Conservation (phyloP, 2,888 invertebrate genomes). For the Aleiodes alternator region DNA sequence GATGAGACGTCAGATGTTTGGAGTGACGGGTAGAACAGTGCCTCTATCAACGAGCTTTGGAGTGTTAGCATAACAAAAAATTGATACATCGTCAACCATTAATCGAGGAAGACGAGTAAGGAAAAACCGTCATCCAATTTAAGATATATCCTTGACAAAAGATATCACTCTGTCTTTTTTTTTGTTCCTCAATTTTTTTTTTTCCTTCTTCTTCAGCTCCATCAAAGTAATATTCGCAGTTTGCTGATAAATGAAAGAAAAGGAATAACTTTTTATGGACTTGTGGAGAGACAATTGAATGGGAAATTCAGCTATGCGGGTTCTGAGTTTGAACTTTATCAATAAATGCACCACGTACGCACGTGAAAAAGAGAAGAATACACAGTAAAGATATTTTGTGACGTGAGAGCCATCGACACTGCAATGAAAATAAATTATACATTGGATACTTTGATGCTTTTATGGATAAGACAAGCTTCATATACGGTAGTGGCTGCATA, state of each 20-base stretch:
- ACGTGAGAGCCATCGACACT: conserved; percentile 40
- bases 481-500: conserved; percentile 5
- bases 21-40: conserved; percentile 36
- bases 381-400: conserved; percentile 41
- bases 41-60: conserved; percentile 22
- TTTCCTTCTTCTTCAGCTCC: not conserved
- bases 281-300: conserved; percentile 1
- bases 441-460: conserved; percentile 38
- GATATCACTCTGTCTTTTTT: not conserved
- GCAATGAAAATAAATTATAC: conserved; percentile 44
- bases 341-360: conserved; percentile 22
- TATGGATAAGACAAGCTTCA: conserved; percentile 36
- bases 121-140: conserved; percentile 29
- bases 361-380: not conserved
- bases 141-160: conserved; percentile 17
- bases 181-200: not conserved
- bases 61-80: conserved; percentile 34
- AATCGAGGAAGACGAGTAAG: conserved; percentile 9
- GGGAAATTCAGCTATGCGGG: conserved; percentile 11
- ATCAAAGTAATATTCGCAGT: not conserved
- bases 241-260: no score
- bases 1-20: conserved; percentile 33
- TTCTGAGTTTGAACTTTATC: not conserved
- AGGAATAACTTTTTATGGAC: conserved; percentile 4
- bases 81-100: conserved; percentile 34